phyloP scores from a whole-genome alignment of 2,113 vertebrate species.

The Pterocles orientalis region DNA sequence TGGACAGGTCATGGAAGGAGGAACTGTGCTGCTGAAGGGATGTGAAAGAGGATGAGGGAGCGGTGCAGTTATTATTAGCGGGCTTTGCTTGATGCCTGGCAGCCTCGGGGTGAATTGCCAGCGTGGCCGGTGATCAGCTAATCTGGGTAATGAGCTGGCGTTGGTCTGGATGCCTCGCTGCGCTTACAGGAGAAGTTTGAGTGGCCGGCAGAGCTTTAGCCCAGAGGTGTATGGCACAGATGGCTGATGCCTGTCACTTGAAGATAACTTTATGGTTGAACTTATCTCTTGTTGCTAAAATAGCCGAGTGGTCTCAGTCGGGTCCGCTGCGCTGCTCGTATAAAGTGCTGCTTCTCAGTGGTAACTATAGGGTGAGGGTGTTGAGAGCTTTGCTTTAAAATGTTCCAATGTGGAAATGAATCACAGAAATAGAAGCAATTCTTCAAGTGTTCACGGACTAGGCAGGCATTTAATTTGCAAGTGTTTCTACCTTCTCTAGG shows the following conservation, averaged over 20 bases:
- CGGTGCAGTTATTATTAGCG: background rate
- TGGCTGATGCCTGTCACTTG: background rate
- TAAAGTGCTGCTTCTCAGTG: background rate
- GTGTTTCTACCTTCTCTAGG: background rate
- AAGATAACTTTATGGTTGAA: background rate
- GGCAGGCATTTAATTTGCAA: background rate
- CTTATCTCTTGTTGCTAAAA: background rate
- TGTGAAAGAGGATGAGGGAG: background rate
- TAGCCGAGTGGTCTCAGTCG: background rate
- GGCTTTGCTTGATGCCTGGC: background rate
- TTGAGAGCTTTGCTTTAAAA: background rate
- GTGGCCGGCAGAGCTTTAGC: background rate
- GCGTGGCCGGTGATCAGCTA: background rate
- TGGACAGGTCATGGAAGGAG: background rate
- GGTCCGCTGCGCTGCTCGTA: background rate
- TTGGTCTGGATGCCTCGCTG: background rate
- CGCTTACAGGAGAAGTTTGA: background rate
- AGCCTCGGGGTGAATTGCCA: background rate
- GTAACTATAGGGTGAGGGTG: background rate
- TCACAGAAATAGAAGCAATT: background rate
- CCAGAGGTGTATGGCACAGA: background rate
- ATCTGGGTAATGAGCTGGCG: background rate
- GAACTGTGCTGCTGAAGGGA: background rate
- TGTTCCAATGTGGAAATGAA: background rate
- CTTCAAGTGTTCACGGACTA: background rate